These are phyloP conservation scores for Cinara cedri DNA, from an alignment of 2,888 invertebrate genomes.

Conservation along the genomic window DNA sequence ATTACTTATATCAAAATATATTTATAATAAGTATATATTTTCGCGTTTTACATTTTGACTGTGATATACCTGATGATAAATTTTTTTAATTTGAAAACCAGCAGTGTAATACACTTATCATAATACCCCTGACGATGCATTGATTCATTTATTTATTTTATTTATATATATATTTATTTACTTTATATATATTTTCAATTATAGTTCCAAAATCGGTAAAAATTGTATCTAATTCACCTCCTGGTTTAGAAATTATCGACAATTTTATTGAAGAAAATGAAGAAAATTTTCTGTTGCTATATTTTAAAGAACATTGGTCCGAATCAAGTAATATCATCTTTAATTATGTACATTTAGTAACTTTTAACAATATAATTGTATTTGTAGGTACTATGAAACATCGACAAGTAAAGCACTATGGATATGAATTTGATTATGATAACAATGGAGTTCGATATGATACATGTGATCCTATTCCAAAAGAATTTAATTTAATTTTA, in stretches of 20 bases:
- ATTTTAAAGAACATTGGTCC: constrained; percentile 42
- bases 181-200: background rate
- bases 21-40: too few species aligned
- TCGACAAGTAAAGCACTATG: constrained; percentile 86
- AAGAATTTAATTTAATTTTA: constrained; percentile 73
- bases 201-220: constrained; percentile 30
- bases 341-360: background rate
- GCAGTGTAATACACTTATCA: too few species aligned
- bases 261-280: constrained; percentile 57
- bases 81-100: too few species aligned
- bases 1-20: background rate
- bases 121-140: too few species aligned
- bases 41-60: too few species aligned
- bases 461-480: constrained; percentile 75
- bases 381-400: constrained; percentile 70
- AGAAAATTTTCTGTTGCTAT: constrained; percentile 53
- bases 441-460: constrained; percentile 80
- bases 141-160: too few species aligned
- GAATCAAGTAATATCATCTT: constrained; percentile 29
- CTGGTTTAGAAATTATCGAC: constrained; percentile 48
- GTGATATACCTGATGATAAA: too few species aligned
- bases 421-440: constrained; percentile 88
- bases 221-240: background rate
- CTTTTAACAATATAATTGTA: background rate
- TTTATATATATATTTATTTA: background rate